Conservation (phyloP, 2,113 vertebrate species). For the Perca schrenkii region DNA sequence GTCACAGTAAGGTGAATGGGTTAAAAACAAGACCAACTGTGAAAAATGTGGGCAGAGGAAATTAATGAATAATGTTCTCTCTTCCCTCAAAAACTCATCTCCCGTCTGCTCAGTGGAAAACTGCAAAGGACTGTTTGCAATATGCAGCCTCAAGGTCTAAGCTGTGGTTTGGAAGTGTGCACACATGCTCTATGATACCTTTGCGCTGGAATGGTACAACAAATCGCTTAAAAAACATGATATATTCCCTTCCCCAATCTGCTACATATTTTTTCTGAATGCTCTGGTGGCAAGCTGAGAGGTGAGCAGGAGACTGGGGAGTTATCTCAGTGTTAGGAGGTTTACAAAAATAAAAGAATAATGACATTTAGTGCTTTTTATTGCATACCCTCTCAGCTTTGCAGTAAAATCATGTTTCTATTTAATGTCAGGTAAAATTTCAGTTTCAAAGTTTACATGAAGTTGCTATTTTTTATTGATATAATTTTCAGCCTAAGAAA, state of each 20-base stretch:
- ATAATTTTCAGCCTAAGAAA: conserved; percentile 25
- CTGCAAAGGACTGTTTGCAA: conserved; percentile 35
- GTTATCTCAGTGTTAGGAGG: conserved; percentile 25
- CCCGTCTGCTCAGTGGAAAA: conserved; percentile 49
- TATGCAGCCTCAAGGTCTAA: conserved; percentile 44
- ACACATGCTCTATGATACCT: conserved; percentile 28
- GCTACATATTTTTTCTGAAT: conserved; percentile 20
- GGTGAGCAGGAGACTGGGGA: conserved; percentile 16
- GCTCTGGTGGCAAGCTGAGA: conserved; percentile 33
- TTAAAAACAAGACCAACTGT: conserved; percentile 38
- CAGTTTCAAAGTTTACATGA: conserved; percentile 1
- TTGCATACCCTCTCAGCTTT: conserved; percentile 21
- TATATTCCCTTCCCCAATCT: conserved; percentile 12
- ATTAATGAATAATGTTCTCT: conserved; percentile 44
- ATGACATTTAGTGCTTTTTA: conserved; percentile 30
- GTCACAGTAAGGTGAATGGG: conserved; percentile 29
- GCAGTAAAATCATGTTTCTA: conserved; percentile 1
- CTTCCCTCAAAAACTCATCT: conserved; percentile 41
- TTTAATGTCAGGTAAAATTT: conserved; percentile 27
- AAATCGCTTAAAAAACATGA: conserved; percentile 49
- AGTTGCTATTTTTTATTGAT: conserved; percentile 2
- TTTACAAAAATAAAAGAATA: conserved; percentile 13
- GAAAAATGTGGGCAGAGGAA: conserved; percentile 42
- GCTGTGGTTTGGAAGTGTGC: conserved; percentile 35
- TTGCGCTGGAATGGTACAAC: conserved; percentile 17